These are phyloP conservation scores for Hemistola chrysoprasaria DNA, from an alignment of 2,888 invertebrate species.

Conservation along the genomic window DNA sequence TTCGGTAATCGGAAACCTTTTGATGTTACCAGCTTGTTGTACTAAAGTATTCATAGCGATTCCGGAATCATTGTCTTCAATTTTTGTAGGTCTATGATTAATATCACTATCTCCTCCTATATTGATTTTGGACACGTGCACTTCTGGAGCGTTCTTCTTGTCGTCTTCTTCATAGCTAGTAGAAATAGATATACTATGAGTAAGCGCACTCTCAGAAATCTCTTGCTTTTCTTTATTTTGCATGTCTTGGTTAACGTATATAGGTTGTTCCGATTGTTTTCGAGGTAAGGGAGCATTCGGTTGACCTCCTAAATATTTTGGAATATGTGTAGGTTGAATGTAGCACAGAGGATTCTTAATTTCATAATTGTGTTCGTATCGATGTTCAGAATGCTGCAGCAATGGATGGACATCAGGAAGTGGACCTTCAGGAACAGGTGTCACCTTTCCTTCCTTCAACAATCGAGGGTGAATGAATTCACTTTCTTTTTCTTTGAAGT, in stretches of 20 bases:
- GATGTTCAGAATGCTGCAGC: constrained; percentile 89
- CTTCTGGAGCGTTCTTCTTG: constrained; percentile 61
- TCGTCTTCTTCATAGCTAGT: constrained; percentile 66
- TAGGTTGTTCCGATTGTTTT: constrained; percentile 66
- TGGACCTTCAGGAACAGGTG: constrained; percentile 71
- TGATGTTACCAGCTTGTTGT: constrained; percentile 80
- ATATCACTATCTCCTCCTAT: constrained; percentile 65
- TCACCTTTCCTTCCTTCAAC: constrained; percentile 75
- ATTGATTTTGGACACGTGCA: constrained; percentile 81
- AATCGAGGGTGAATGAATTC: constrained; percentile 77
- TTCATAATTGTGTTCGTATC: constrained; percentile 86
- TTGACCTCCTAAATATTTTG: constrained; percentile 83
- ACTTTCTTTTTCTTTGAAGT: constrained; percentile 81
- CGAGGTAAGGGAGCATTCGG: constrained; percentile 68
- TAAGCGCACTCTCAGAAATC: constrained; percentile 68
- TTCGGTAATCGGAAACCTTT: constrained; percentile 87
- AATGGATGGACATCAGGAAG: constrained; percentile 84
- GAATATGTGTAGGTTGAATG: constrained; percentile 83
- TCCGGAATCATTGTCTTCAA: constrained; percentile 90
- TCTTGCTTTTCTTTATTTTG: constrained; percentile 54
- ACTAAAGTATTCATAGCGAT: constrained; percentile 86
- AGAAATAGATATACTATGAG: constrained; percentile 72
- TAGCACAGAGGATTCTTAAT: constrained; percentile 77
- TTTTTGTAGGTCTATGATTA: constrained; percentile 51
- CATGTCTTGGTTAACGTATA: constrained; percentile 74